Evolutionary conservation across 2,888 invertebrate species (phyloP).

Genomic region (Desoria tigrina): DNA sequence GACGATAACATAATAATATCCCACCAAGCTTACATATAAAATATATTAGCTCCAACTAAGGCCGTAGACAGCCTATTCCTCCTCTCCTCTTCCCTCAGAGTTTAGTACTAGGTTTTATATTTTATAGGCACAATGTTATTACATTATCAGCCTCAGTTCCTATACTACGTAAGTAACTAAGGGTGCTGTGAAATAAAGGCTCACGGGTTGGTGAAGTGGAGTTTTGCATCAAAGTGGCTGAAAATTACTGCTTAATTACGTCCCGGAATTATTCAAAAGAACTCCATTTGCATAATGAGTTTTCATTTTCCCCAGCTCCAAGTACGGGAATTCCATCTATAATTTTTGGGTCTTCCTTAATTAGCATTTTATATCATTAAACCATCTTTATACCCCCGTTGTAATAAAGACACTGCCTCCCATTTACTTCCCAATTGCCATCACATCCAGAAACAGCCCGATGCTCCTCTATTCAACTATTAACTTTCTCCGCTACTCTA

Average conservation of each 20-base stretch:
- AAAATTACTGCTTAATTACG: slow-evolving; percentile 55
- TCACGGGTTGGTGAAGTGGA: not conserved
- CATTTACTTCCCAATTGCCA: not conserved
- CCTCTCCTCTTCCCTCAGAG: too few species aligned
- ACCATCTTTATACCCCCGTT: slow-evolving; percentile 49
- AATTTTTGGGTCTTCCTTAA: slow-evolving; percentile 54
- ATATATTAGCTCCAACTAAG: too few species aligned
- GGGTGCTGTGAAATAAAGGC: too few species aligned
- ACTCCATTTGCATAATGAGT: slow-evolving; percentile 55
- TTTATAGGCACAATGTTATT: too few species aligned
- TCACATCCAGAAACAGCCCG: too few species aligned
- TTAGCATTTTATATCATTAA: slow-evolving; percentile 55
- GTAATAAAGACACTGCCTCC: slow-evolving; percentile 44
- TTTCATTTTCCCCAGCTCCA: slow-evolving; percentile 50
- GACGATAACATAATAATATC: too few species aligned
- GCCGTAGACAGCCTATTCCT: too few species aligned
- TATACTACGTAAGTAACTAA: too few species aligned
- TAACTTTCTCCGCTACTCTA: not conserved
- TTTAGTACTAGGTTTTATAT: too few species aligned
- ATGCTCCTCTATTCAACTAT: slow-evolving; percentile 2
- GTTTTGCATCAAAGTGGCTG: slow-evolving; percentile 52
- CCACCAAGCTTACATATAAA: too few species aligned
- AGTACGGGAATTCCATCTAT: slow-evolving; percentile 41
- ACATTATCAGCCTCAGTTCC: too few species aligned
- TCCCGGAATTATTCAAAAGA: slow-evolving; percentile 54